Evolutionary conservation across 2,888 invertebrate species (phyloP), one percentile per base, ranked within the genome.

Genomic region (Terebella lapidaria): DNA sequence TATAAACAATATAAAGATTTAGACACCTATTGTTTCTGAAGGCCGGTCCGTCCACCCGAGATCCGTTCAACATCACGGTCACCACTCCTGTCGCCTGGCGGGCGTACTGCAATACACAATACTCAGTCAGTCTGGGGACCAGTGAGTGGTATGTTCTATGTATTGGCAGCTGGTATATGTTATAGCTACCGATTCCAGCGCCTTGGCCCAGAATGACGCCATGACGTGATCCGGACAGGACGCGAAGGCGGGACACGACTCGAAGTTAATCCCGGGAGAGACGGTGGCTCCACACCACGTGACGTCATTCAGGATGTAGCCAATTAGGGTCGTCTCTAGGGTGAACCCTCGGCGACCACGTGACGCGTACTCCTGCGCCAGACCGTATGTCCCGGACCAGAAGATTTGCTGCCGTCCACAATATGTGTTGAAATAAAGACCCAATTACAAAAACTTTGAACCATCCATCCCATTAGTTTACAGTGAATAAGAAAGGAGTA

Each of bases 11-110:
- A n/a, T n/a, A n/a, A n/a, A n/a, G n/a, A n/a, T n/a, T n/a, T n/a
- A n/a, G n/a, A n/a, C n/a, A 55, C 55, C 56, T 56, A 27, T 56
- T 56, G 27, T 56, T 56, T 26, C 47, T 56, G 27, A 56, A 56
- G 4, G 47, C 56, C 15, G 45, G 25, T 5, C 56, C 46, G 56
- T 47, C 56, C 22, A 47, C 18, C n/a, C 45, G 46, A n/a, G 56
- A 56, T 5, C 56, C 56, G 27, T 56, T 56, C 46, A 56, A 26
- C 15, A 56, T 47, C 10, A 56, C 47, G 5, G 56, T 56, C n/a
- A 56, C 56, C 4, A 56, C 46, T 4, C 56, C 56, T n/a, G 4
- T 4, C 4, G 56, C 56, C n/a, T 46, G 46, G 5, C 5, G 5
- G n/a, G 56, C 56, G 26, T 24, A 56, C 56, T 56, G 56, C 26